A percentile compares a stretch with the other conserved stretches of the same genome.
Conservation (phyloP, 2,797 vertebrate genomes). For the Erithacus rubecula region DNA sequence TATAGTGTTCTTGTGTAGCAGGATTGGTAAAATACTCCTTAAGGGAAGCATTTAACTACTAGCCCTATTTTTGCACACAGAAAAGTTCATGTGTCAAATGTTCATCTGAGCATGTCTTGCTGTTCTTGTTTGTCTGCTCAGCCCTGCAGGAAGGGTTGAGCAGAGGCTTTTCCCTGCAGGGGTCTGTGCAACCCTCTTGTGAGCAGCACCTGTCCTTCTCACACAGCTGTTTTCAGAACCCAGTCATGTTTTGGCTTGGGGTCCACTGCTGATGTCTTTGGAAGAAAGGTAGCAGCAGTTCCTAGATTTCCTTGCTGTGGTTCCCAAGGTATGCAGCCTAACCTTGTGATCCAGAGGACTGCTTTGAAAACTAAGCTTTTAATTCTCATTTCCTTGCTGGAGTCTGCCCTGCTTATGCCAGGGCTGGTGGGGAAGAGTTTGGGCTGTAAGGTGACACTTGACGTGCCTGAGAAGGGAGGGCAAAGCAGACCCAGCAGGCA, state of each 20-base stretch:
- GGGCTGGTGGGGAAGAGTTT: not conserved
- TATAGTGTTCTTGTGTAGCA: not conserved
- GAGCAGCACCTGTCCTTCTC: not conserved
- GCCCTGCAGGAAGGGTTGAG: not conserved
- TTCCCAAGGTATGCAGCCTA: not conserved
- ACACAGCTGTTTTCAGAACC: fast-evolving
- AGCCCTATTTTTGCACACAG: not conserved
- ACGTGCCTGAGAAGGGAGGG: not conserved
- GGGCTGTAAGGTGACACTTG: not conserved
- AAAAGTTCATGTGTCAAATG: not conserved
- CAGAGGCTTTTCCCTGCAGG: not conserved
- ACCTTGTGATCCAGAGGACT: not conserved
- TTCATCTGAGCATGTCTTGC: not conserved
- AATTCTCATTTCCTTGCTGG: not conserved
- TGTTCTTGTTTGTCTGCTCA: not conserved
- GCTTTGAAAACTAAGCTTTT: not conserved
- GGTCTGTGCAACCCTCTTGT: not conserved
- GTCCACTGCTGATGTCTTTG: not conserved
- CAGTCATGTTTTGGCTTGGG: not conserved
- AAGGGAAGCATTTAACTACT: not conserved
- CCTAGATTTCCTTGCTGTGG: not conserved
- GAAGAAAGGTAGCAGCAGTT: not conserved
- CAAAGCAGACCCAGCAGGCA: not conserved
- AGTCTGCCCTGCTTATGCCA: not conserved
- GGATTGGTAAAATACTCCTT: not conserved